Evolutionary conservation across 2,113 vertebrate genomes (phyloP), one percentile per base, ranked within the genome.

Genomic region (Synchiropus splendidus): DNA sequence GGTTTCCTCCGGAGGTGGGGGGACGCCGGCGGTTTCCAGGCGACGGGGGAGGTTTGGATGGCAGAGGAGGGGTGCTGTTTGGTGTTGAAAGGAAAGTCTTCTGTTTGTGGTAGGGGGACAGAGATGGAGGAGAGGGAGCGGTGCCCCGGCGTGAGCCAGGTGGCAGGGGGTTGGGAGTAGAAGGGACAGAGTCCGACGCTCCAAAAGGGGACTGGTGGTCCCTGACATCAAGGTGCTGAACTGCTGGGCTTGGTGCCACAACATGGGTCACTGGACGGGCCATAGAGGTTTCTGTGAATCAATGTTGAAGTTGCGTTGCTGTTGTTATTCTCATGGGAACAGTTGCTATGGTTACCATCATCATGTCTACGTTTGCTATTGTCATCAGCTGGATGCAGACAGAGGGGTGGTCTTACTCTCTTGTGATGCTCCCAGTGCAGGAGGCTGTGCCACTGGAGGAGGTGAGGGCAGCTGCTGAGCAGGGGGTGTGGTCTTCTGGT

Each of bases 161-260:
- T 72, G 0, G 88, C 86, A 0, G 89, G 87, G 0, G 91, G 88
- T 0, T 88, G 86, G 0, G 86, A 84, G 8, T 88, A 87, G 0
- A 90, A 89, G n/a, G 89, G 88, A 54, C 90, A 89, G 78, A 92
- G 91, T 64, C 87, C 94, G 89, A 92, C 91, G 45, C 74, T 66
- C 1, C 55, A 9, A 10, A 69, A 68, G 31, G 77, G 88, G 69
- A 52, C 39, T 67, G 40, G 54, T 67, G 77, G 8, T 90, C 89
- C 0, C 75, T 16, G 5, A 93, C 86, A 15, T 91, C 90, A 2
- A 85, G 88, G 48, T 58, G 72, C 54, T 70, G 67, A 49, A 54
- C 55, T 2, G 82, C 72, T 0, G 87, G 90, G 42, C 87, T 84
- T 0, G 91, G 90, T 1, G 94, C 92, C 0, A 84, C 79, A 1